phyloP scores from a whole-genome alignment of 2,888 invertebrate species.

The Cephus spinipes region DNA sequence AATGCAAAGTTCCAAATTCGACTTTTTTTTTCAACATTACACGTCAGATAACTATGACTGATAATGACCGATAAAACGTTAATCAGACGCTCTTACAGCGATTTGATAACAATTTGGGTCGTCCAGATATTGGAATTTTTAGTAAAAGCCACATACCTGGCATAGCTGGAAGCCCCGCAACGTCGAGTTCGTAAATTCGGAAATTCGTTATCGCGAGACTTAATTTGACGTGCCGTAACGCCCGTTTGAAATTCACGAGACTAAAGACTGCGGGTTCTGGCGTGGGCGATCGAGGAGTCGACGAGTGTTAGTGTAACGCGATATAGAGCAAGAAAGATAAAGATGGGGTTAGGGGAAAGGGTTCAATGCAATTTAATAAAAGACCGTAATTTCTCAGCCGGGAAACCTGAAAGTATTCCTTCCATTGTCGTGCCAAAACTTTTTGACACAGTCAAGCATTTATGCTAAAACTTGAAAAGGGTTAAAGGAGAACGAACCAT shows the following conservation, averaged over 20 bases:
- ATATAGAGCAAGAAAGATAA: neutral
- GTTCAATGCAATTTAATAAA: neutral
- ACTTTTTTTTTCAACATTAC: neutral
- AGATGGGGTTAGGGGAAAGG: neutral
- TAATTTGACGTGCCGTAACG: neutral
- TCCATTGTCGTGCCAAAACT: slow-evolving; percentile 38
- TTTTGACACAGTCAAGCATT: slow-evolving; percentile 32
- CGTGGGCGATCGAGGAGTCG: neutral
- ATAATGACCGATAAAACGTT: neutral
- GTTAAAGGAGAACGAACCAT: slow-evolving; percentile 40
- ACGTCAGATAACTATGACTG: neutral
- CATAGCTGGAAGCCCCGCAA: neutral
- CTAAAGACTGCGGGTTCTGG: neutral
- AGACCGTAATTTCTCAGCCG: neutral
- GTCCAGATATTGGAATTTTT: neutral
- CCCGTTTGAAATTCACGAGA: neutral
- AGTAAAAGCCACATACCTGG: neutral
- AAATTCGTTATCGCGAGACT: neutral
- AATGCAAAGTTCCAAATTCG: too few species aligned
- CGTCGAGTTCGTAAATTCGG: neutral
- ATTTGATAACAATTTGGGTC: neutral
- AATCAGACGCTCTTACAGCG: neutral
- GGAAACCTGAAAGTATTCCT: slow-evolving; percentile 16
- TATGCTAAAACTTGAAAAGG: slow-evolving; percentile 29
- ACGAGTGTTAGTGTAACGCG: neutral